These are phyloP conservation scores for Scaptomyza cyrtandrae DNA, from an alignment of 2,888 invertebrate species.

Conservation along the genomic window DNA sequence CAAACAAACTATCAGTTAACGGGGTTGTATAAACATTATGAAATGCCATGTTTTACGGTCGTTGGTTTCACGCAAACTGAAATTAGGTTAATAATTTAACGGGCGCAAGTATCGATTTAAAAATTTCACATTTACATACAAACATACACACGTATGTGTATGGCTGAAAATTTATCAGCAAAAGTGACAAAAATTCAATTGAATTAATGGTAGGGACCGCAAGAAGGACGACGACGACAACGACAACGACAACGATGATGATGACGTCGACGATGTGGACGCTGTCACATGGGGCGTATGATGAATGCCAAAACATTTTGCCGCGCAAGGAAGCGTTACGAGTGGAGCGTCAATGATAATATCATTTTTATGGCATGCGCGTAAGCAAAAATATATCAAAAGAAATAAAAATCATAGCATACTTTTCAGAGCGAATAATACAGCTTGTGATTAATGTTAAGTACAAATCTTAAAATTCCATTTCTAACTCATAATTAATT, in stretches of 20 bases:
- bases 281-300: constrained; percentile 39
- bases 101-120: constrained; percentile 16
- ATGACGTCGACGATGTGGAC: neutral
- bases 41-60: neutral
- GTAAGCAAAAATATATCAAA: constrained; percentile 13
- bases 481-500: too few species aligned
- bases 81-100: constrained; percentile 35
- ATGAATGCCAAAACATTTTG: constrained; percentile 52
- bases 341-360: constrained; percentile 11
- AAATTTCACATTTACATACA: constrained; percentile 28
- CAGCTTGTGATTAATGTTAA: neutral
- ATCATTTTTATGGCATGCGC: constrained; percentile 26
- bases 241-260: neutral
- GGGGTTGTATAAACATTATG: constrained; percentile 30
- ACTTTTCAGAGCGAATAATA: neutral
- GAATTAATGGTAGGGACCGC: constrained; percentile 41
- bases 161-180: constrained; percentile 30
- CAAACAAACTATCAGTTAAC: constrained; percentile 5
- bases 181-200: constrained; percentile 50
- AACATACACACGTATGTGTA: neutral
- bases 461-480: neutral
- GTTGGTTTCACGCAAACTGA: constrained; percentile 26
- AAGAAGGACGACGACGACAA: constrained; percentile 4
- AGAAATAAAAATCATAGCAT: constrained; percentile 28
- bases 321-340: constrained; percentile 4